Evolutionary conservation across 2,113 vertebrate genomes (phyloP).

Genomic region (Pimephales promelas): DNA sequence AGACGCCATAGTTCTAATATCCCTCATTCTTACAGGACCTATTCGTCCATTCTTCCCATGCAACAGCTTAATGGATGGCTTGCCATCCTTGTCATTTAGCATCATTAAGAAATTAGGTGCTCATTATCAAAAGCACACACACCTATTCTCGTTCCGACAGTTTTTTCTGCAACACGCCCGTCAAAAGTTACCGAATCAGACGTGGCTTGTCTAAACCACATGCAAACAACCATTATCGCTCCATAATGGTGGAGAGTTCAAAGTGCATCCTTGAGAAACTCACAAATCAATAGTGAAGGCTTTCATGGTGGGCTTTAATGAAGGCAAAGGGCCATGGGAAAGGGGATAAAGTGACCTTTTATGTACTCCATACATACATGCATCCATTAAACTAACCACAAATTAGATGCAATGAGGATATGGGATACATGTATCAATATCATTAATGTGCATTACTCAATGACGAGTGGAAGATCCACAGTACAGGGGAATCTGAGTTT

Average conservation of each 20-base stretch:
- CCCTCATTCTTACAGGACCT: slow-evolving; percentile 7
- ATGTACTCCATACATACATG: slow-evolving; percentile 61
- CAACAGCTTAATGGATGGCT: slow-evolving; percentile 45
- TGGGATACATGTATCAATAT: slow-evolving; percentile 12
- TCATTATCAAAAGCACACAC: slow-evolving; percentile 50
- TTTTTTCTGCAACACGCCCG: slow-evolving; percentile 30
- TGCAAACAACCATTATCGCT: slow-evolving; percentile 57
- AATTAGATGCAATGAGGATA: slow-evolving; percentile 55
- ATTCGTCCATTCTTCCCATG: slow-evolving; percentile 22
- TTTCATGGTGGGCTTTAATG: slow-evolving; percentile 76
- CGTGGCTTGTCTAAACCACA: slow-evolving; percentile 36
- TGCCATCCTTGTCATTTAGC: slow-evolving; percentile 47
- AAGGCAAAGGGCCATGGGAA: slow-evolving; percentile 74
- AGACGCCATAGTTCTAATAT: slow-evolving; percentile 1
- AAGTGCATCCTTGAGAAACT: slow-evolving; percentile 65
- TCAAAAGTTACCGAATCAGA: slow-evolving; percentile 15
- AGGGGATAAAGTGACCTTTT: slow-evolving; percentile 78
- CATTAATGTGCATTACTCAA: slow-evolving; percentile 29
- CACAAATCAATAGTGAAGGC: slow-evolving; percentile 73
- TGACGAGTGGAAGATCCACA: background rate
- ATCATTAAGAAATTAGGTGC: slow-evolving; percentile 40
- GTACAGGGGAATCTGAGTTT: background rate
- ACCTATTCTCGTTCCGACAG: slow-evolving; percentile 40
- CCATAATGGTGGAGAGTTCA: slow-evolving; percentile 58
- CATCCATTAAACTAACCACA: slow-evolving; percentile 65